These are phyloP conservation scores for Chiloscyllium punctatum DNA, from an alignment of 2,797 vertebrate genomes.

Conservation along the genomic window DNA sequence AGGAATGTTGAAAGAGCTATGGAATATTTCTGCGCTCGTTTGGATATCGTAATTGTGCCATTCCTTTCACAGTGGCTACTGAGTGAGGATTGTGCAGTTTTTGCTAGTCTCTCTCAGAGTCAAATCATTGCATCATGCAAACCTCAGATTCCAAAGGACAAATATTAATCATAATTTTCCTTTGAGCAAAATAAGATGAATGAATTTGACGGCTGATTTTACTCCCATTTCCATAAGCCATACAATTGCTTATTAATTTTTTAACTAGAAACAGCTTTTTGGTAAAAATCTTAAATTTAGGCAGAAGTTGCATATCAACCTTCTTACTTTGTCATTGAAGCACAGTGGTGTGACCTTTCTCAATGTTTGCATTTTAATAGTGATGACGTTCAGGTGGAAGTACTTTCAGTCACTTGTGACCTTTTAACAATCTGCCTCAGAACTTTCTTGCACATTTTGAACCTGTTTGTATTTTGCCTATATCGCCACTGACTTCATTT, in stretches of 20 bases:
- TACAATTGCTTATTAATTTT: background rate
- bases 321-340: background rate
- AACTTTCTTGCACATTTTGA: background rate
- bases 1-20: background rate
- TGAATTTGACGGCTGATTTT: background rate
- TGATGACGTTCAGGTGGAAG: background rate
- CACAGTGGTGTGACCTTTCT: background rate
- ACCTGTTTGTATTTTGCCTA: background rate
- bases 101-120: background rate
- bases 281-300: background rate
- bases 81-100: background rate
- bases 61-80: background rate
- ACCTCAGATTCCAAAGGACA: background rate
- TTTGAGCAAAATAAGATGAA: background rate
- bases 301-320: background rate
- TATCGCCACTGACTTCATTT: background rate
- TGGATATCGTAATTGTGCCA: constrained; percentile 24
- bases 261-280: background rate
- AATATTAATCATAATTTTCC: background rate
- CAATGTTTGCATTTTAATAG: background rate
- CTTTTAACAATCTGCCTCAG: background rate
- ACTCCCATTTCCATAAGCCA: background rate
- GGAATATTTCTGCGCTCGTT: constrained; percentile 41
- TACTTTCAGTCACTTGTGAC: background rate
- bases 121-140: background rate